Base-by-base conservation (phyloP, 2,113 vertebrate species). In the Mionectes macconnelli region DNA sequence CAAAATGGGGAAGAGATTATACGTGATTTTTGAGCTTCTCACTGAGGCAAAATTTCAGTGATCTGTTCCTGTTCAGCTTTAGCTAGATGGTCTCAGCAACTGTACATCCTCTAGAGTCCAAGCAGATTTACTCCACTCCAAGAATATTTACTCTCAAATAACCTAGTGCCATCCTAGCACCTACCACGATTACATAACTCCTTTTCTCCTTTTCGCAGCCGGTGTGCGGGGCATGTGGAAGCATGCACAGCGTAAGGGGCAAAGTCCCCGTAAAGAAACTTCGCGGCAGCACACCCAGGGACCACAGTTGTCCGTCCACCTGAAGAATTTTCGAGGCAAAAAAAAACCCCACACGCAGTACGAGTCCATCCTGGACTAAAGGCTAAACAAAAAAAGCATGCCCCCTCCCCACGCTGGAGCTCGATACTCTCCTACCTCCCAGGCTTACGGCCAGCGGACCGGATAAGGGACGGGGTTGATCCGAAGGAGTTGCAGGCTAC, bases 161-260 rank as follows among this genome's bases (percentile, higher is more conserved):
- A 20, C 18, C 25, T 33, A 44, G 45, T 40, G 45, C 40, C 86
- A 94, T 31, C 52, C 63, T 53, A 90, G 31, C 49, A 45, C 44
- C 73, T 50, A 27, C 31, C 79, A 47, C 9, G 35, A 87, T 94
- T 72, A 81, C 70, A 84, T 69, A 94, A 87, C 56, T 47, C 33
- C 31, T 39, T 31, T 50, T 30, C 21, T 52, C 53, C 63, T 57
- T 66, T 63, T 52, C 14, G 6, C 33, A 73, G 47, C 17, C 17
- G 20, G 8, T 9, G 55, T 23, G 53, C 8, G 3, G 12, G 47
- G 72, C 84, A 21, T 89, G 84, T 92, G 75, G 79, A 86, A 95
- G 73, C 84, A 96, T 3, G 55, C 22, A 76, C 15, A 40, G 28
- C 3, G 2, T 8, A 55, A 50, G 16, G 66, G 62, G 28, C 64